Evolutionary conservation across 2,113 vertebrate species (phyloP), one percentile per base, ranked within the genome.

Genomic region (Clarias gariepinus): DNA sequence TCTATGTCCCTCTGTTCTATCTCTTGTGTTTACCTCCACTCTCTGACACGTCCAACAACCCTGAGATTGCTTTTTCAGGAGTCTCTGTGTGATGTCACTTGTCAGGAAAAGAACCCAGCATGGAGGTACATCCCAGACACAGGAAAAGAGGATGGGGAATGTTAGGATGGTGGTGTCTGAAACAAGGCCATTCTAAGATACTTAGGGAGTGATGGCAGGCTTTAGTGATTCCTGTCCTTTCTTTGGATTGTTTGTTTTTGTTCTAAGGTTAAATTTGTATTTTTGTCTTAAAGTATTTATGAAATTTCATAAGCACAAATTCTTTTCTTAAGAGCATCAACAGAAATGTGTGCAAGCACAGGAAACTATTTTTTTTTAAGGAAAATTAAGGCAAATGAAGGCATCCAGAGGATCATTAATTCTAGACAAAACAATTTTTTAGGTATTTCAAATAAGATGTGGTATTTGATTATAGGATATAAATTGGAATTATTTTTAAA

Each of bases 21-120:
- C 94, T 92, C 92, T 91, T 91, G 88, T 93, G 91, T 92, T 93
- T 94, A 93, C 91, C 89, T 90, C 89, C 60, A 91, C 91, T 85
- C 90, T 90, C 90, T 92, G 93, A 92, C 93, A 94, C 92, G 91
- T 93, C 87, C 82, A 87, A 86, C 86, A 84, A 81, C 86, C 90
- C 87, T 85, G 52, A 23, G 78, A 91, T 80, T 85, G 58, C 85
- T 90, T 89, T 87, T 87, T 90, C 87, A 25, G 87, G 83, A 87
- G 82, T 88, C 58, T 74, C 68, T 84, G 89, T 81, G 85, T 89
- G 79, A 89, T 87, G 88, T 89, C 87, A 90, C 87, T 83, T 83
- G 83, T 58, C 82, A 33, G 80, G 69, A 71, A 68, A 83, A 84
- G 63, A 73, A 81, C 77, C 52, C 12, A 36, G 64, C 68, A 25